Evolutionary conservation across 2,797 vertebrate species (phyloP).

Genomic region (Crypturellus tataupa): DNA sequence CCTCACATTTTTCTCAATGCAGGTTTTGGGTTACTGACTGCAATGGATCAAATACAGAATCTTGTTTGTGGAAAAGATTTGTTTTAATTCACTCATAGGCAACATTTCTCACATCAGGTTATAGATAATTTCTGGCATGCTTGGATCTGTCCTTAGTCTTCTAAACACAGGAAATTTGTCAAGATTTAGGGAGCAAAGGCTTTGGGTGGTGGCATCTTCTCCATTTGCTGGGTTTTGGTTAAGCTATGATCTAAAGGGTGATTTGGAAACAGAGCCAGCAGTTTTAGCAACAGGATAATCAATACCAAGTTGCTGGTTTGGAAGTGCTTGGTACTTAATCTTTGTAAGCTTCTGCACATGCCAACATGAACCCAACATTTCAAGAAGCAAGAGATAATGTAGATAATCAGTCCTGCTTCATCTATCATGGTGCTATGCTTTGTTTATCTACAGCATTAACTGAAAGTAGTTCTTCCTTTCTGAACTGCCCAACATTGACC

Average conservation of each 20-base stretch:
- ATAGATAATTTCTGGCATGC: neutral
- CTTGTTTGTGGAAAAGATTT: neutral
- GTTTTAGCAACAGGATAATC: neutral
- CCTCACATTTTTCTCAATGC: neutral
- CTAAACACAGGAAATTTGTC: neutral
- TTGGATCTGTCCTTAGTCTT: neutral
- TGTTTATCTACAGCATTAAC: rapidly evolving
- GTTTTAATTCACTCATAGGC: neutral
- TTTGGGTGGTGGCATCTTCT: neutral
- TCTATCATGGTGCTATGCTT: neutral
- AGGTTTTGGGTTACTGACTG: neutral
- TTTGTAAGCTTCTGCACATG: neutral
- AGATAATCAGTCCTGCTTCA: neutral
- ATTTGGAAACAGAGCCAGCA: neutral
- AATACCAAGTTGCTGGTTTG: neutral
- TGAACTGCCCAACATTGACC: neutral
- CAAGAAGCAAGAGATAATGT: neutral
- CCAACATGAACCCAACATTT: neutral
- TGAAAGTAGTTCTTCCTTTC: neutral
- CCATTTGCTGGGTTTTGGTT: neutral
- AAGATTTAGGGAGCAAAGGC: neutral
- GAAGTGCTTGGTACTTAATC: neutral
- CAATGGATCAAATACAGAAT: neutral
- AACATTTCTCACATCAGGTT: neutral
- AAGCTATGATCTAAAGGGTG: neutral